Base-by-base conservation (phyloP, 2,113 vertebrate genomes). In the Atherinomorus stipes region DNA sequence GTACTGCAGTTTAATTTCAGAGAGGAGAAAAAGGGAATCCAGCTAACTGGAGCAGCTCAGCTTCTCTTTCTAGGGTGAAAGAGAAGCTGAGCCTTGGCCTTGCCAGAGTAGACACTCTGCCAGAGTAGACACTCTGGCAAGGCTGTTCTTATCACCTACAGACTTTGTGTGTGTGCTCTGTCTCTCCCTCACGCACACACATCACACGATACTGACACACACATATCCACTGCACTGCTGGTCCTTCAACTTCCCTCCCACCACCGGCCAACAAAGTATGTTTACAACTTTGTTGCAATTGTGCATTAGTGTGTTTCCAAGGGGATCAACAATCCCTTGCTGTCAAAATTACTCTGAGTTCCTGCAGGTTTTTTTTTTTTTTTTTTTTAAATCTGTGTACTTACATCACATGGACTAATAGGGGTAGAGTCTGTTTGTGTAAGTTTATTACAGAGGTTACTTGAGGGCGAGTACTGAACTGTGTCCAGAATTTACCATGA, bases 21-120 rank as follows among this genome's bases (percentile, higher is more conserved):
- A 61, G 7, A 38, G 28, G 19, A 22, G 42, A 51, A 31, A 21
- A 8, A 71, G 38, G 15, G 45, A 57, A 47, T 76, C 67, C 64
- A 71, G 73, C 81, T 66, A 68, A 71, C 72, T 34, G 28, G 13
- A 21, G 31, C 22, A n/a, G n/a, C 22, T 51, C 34, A 53, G 49
- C 47, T 78, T 49, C 60, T 76, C 47, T 74, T 49, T 72, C 74
- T 85, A 40, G 79, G 71, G 22, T 57, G 58, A 31, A 83, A 68
- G n/a, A n/a, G n/a, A n/a, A n/a, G n/a, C n/a, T n/a, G n/a, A n/a
- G n/a, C n/a, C n/a, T n/a, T n/a, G n/a, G n/a, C n/a, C n/a, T n/a
- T n/a, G n/a, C n/a, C n/a, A n/a, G n/a, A n/a, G n/a, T n/a, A n/a
- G n/a, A n/a, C n/a, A n/a, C n/a, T n/a, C n/a, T n/a, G n/a, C n/a